Base-by-base conservation (phyloP, 2,797 vertebrate species). In the Pygocentrus nattereri region DNA sequence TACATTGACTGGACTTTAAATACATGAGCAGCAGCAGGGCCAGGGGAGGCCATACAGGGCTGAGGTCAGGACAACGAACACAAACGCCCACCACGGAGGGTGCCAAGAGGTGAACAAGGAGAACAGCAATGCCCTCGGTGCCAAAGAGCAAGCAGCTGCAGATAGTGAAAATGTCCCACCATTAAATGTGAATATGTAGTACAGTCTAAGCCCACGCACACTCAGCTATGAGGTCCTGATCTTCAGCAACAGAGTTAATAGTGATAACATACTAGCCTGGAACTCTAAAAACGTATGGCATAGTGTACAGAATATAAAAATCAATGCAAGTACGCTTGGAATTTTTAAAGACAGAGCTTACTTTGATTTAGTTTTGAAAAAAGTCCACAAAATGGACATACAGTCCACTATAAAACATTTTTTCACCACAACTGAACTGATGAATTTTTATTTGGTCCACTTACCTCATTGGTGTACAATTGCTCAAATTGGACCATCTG, bases 1-100 rank as follows among this genome's bases (percentile, higher is more conserved):
- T 92, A 88, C 90, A 93, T 92, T 70, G 65, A 77, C 84, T 90
- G 85, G 89, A 91, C 90, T 88, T 70, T 91, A 88, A 92, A 92
- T 89, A 87, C 85, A 78, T 41, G 52, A 78, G 72, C 83, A 80
- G 80, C 79, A 82, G 31, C 16, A 44, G 41, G 75, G 84, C 52
- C 71, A 79, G 62, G 76, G 87, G 87, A 88, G 79, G 83, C 49
- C 67, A 74, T 65, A 2, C 23, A 73, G 62, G 87, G 21, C 18
- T 30, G 44, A 34, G 59, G 69, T 80, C 91, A 89, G 89, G 72
- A 86, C 71, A 79, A 78, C 56, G 47, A 74, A 73, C 68, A 87
- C 52, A 77, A 71, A 27, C 75, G 76, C 19, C 49, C 52, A 82
- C 81, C 50, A 38, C 27, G 23, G 50, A 61, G 47, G 52, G 71